These are phyloP conservation scores for Betta splendens DNA, from an alignment of 2,797 vertebrate species.

Conservation along the genomic window DNA sequence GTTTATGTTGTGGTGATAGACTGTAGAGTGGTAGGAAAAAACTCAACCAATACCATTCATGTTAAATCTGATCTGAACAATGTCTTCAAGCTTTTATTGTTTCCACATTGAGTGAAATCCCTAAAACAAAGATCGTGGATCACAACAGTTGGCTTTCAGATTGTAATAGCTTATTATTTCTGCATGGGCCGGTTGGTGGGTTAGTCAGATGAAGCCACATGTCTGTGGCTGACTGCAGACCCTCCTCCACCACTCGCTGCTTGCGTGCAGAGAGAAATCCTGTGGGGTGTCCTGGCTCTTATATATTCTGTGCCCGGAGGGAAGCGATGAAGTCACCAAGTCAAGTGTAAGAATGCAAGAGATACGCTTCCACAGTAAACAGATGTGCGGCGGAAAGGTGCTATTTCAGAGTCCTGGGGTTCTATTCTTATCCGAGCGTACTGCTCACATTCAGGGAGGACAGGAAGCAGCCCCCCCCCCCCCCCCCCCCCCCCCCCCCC, in stretches of 20 bases:
- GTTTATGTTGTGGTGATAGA: too few species aligned
- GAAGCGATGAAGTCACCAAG: constrained; percentile 75
- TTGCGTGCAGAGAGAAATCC: constrained; percentile 75
- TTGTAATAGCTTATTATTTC: constrained; percentile 26
- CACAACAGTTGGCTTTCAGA: constrained; percentile 3
- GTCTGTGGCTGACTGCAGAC: constrained; percentile 40
- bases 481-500: constrained; percentile 3
- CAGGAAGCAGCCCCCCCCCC: neutral
- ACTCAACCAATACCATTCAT: constrained; percentile 14
- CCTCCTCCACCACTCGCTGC: constrained; percentile 60
- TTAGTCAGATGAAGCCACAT: constrained; percentile 46
- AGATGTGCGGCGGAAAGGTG: constrained; percentile 68
- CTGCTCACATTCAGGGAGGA: constrained; percentile 20
- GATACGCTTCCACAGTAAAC: constrained; percentile 78
- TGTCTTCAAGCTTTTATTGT: constrained; percentile 7
- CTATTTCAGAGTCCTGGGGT: constrained; percentile 59
- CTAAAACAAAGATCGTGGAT: neutral
- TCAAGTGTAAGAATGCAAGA: constrained; percentile 77
- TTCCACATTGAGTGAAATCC: neutral
- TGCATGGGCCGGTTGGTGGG: constrained; percentile 23
- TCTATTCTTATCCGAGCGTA: constrained; percentile 74
- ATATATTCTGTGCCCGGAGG: constrained; percentile 66
- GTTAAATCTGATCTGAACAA: constrained; percentile 7
- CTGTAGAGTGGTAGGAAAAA: constrained; percentile 4
- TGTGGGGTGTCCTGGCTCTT: constrained; percentile 66